phyloP scores from a whole-genome alignment of 2,113 vertebrate species.

The Diadophis punctatus region DNA sequence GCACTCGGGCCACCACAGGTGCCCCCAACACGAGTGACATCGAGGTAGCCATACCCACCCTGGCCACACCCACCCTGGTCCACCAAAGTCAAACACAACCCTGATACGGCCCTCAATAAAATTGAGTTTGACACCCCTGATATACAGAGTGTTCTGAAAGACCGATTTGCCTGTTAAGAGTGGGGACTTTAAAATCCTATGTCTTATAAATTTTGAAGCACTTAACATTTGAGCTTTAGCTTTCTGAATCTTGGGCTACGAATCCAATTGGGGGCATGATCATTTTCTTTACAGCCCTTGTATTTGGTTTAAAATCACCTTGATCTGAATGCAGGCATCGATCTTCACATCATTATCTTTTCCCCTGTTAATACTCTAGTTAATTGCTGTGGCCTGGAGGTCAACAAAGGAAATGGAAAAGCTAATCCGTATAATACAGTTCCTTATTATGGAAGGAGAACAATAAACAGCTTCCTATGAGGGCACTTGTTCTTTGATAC shows the following conservation, averaged over 20 bases:
- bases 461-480: not conserved
- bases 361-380: not conserved
- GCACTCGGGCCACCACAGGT: too few relatives aligned
- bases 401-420: not conserved
- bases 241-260: not conserved
- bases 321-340: not conserved
- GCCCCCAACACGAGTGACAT: too few relatives aligned
- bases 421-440: accelerated
- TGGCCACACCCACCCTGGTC: too few relatives aligned
- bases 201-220: not conserved
- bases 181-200: not conserved
- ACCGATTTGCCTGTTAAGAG: not conserved
- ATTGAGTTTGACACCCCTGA: too few relatives aligned
- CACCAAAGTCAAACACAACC: too few relatives aligned
- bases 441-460: not conserved
- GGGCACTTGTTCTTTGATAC: not conserved
- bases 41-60: too few relatives aligned
- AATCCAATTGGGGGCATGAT: not conserved
- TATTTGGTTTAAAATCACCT: not conserved
- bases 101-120: too few relatives aligned
- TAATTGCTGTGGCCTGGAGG: not conserved
- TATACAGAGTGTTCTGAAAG: not conserved
- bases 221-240: not conserved
- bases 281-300: not conserved
- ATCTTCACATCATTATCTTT: not conserved